Evolutionary conservation across 2,113 vertebrate genomes (phyloP).

Genomic region (Turdus rufiventris): DNA sequence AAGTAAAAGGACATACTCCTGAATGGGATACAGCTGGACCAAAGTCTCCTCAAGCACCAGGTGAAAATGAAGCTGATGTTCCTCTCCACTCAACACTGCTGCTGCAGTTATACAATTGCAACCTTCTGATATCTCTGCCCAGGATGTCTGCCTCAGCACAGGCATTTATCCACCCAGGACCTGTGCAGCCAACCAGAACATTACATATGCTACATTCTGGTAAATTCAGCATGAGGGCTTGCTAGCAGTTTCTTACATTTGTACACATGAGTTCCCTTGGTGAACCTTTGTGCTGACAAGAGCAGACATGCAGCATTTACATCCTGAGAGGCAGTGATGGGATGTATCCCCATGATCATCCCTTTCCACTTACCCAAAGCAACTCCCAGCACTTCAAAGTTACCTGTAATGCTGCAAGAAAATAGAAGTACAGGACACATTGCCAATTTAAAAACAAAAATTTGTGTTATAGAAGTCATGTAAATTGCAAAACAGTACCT

Average conservation of each 20-base stretch:
- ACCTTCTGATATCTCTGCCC: neutral
- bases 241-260: neutral
- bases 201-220: neutral
- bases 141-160: neutral
- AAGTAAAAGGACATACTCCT: neutral
- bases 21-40: neutral
- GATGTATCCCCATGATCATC: neutral
- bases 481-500: conserved; percentile 21
- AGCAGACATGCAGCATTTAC: neutral
- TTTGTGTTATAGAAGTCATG: neutral
- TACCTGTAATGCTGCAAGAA: neutral
- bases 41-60: neutral
- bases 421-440: neutral
- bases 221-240: neutral
- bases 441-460: neutral
- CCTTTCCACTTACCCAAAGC: neutral
- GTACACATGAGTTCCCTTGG: neutral
- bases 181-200: neutral
- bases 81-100: neutral
- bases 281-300: neutral
- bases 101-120: neutral
- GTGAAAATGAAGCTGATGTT: neutral
- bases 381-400: neutral
- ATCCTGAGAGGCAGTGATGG: rapidly evolving
- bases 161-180: neutral